Evolutionary conservation across 2,113 vertebrate genomes (phyloP).

Genomic region (Pteropus alecto): DNA sequence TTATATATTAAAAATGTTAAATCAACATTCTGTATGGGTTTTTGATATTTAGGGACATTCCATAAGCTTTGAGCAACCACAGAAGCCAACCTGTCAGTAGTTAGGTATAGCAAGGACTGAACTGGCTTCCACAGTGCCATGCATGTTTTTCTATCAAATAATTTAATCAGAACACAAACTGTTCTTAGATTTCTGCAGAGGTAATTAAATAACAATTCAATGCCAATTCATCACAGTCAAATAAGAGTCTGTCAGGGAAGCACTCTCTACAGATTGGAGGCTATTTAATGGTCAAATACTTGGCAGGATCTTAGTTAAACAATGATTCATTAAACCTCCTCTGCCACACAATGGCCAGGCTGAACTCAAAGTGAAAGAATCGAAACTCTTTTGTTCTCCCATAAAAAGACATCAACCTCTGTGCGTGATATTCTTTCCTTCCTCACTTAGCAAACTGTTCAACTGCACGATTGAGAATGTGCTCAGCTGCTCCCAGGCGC

Average conservation of each 20-base stretch:
- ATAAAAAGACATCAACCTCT: conserved; percentile 90
- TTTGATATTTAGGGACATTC: neutral
- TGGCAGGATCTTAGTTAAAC: conserved; percentile 91
- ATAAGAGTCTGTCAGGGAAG: conserved; percentile 83
- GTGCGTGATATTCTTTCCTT: conserved; percentile 87
- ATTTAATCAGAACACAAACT: conserved; percentile 84
- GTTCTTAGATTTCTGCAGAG: conserved; percentile 81
- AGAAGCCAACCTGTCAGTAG: neutral
- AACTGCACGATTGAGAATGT: conserved; percentile 87
- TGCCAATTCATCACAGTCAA: conserved; percentile 89
- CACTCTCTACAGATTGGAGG: conserved; percentile 83
- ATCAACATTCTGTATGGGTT: neutral
- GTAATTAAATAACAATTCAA: conserved; percentile 88
- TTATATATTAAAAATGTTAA: neutral
- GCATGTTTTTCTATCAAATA: conserved; percentile 80
- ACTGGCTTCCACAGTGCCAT: conserved; percentile 44
- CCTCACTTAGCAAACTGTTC: conserved; percentile 86
- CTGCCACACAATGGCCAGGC: conserved; percentile 88
- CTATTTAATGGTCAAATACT: conserved; percentile 90
- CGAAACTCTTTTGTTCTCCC: conserved; percentile 89
- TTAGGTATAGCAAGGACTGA: conserved; percentile 29
- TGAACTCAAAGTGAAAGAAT: conserved; percentile 88
- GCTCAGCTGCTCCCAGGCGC: conserved; percentile 87
- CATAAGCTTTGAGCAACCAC: neutral
- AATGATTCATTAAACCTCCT: conserved; percentile 94